Percentiles rank a stretch among this genome's conserved stretches.
Conservation (phyloP, 2,888 invertebrate species). For the Pterobdella sp. region DNA sequence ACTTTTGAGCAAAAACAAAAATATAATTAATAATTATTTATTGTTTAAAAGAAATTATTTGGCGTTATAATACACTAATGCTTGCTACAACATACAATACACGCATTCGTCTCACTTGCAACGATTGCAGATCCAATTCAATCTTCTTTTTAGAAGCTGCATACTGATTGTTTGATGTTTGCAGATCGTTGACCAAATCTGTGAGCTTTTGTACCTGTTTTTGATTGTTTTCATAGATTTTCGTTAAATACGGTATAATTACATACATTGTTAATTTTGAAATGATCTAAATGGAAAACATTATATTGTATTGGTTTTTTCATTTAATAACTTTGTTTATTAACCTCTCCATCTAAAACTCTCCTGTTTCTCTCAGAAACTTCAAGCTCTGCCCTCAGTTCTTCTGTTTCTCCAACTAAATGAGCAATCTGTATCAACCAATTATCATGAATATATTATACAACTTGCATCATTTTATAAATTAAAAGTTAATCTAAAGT, state of each 20-base stretch:
- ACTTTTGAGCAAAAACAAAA: too few species aligned
- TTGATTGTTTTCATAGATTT: too few species aligned
- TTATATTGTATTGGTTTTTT: too few species aligned
- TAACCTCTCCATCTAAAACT: constrained; percentile 92
- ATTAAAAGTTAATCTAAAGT: too few species aligned
- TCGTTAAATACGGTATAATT: too few species aligned
- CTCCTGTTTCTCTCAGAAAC: constrained; percentile 88
- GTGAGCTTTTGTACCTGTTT: constrained; percentile 95
- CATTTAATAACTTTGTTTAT: too few species aligned
- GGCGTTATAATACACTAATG: neutral
- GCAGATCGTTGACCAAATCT: constrained; percentile 93
- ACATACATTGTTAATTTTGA: too few species aligned
- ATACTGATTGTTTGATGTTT: constrained; percentile 84
- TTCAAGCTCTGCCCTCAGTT: constrained; percentile 88
- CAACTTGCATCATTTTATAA: too few species aligned
- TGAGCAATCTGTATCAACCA: constrained; percentile 56
- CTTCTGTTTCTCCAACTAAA: constrained; percentile 94
- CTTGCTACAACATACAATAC: neutral
- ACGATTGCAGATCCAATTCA: constrained; percentile 93
- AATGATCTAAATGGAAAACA: too few species aligned
- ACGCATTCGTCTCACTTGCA: constrained; percentile 49
- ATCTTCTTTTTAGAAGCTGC: constrained; percentile 98
- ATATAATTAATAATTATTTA: too few species aligned
- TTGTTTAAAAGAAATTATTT: too few species aligned
- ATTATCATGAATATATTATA: too few species aligned